A percentile compares a stretch with the other conserved stretches of the same genome.
Conservation (phyloP, 2,797 vertebrate genomes). For the Emydoidea blandingii region DNA sequence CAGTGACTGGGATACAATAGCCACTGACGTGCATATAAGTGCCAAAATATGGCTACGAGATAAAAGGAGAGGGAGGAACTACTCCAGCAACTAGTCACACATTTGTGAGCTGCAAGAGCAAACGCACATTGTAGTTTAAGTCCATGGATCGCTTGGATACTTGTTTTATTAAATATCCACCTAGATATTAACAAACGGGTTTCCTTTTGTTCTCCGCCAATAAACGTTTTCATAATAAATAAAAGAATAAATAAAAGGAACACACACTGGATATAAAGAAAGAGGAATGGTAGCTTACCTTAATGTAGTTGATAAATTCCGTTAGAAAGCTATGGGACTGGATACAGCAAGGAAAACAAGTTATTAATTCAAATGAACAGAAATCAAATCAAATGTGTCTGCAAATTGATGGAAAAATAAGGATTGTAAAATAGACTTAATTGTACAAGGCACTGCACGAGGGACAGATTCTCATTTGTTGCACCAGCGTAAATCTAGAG, state of each 20-base stretch:
- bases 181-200: not conserved
- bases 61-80: not conserved
- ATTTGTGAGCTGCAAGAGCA: not conserved
- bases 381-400: not conserved
- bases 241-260: not conserved
- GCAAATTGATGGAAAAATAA: not conserved
- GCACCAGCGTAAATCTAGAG: not conserved
- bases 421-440: fast-evolving
- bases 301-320: constrained; percentile 92
- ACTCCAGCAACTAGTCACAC: not conserved
- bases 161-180: not conserved
- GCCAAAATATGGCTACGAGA: not conserved
- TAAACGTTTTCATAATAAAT: not conserved
- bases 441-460: not conserved
- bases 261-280: not conserved
- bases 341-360: constrained; percentile 58
- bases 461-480: fast-evolving
- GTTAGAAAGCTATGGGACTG: constrained; percentile 92
- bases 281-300: constrained; percentile 82
- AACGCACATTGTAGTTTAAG: fast-evolving
- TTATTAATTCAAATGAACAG: not conserved
- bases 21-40: not conserved
- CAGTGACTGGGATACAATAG: not conserved
- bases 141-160: not conserved
- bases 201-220: not conserved